Evolutionary conservation across 2,888 invertebrate species (phyloP).

Genomic region (Microchrysa polita): DNA sequence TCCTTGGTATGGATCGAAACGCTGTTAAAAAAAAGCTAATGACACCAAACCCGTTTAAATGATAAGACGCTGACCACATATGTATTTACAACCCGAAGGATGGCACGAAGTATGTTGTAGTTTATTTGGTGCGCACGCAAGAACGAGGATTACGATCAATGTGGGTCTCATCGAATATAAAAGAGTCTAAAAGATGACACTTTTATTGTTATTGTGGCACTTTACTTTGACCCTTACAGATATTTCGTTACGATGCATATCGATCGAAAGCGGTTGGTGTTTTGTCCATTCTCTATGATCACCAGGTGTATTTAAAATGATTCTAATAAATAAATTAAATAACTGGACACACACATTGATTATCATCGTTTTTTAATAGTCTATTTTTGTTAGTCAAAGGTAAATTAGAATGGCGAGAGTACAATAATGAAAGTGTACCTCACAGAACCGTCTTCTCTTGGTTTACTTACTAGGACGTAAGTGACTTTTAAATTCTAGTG

Average conservation of each 20-base stretch:
- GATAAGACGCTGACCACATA: conserved; percentile 3
- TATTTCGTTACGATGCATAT: not conserved
- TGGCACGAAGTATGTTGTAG: no score
- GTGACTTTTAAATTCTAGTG: no score
- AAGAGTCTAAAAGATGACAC: conserved; percentile 24
- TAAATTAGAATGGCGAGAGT: no score
- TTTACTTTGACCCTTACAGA: conserved; percentile 5
- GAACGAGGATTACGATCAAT: conserved; percentile 11
- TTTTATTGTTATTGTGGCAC: conserved; percentile 21
- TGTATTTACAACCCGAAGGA: no score
- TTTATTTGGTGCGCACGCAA: not conserved
- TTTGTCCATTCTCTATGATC: not conserved
- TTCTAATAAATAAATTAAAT: not conserved
- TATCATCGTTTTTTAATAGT: no score
- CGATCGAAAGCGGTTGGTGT: no score
- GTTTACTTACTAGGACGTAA: no score
- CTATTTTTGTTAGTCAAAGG: no score
- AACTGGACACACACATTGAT: no score
- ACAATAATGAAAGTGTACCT: no score
- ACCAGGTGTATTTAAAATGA: not conserved
- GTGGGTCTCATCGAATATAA: not conserved
- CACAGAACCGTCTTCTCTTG: no score
- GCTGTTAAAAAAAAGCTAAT: not conserved
- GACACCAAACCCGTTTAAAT: not conserved
- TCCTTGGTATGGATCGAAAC: not conserved